Evolutionary conservation across 2,888 invertebrate species (phyloP).

Genomic region (Zeuzera pyrina): DNA sequence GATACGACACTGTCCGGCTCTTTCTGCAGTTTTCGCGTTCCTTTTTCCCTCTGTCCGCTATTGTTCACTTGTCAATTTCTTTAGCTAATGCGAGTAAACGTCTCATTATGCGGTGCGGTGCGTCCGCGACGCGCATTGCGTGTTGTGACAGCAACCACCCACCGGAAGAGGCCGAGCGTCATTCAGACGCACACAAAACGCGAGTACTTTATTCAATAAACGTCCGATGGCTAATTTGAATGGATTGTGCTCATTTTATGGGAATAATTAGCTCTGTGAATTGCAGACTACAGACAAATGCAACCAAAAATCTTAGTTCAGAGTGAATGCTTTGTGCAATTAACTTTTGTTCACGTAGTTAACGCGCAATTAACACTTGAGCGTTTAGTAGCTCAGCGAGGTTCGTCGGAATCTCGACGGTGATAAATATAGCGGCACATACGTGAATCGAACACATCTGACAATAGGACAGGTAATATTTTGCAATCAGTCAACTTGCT

Average conservation of each 20-base stretch:
- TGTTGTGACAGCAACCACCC: slow-evolving; percentile 73
- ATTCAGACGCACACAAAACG: slow-evolving; percentile 67
- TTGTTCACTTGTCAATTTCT: slow-evolving; percentile 74
- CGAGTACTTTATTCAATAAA: slow-evolving; percentile 65
- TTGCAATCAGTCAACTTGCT: slow-evolving; percentile 34
- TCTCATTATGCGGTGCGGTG: slow-evolving; percentile 65
- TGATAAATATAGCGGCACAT: slow-evolving; percentile 25
- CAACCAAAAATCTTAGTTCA: slow-evolving; percentile 29
- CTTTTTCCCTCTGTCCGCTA: slow-evolving; percentile 61
- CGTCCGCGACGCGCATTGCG: slow-evolving; percentile 67
- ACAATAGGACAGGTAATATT: slow-evolving; percentile 27
- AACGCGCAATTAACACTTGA: slow-evolving; percentile 37
- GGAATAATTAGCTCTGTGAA: slow-evolving; percentile 64
- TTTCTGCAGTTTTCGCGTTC: slow-evolving; percentile 64
- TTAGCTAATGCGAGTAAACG: slow-evolving; percentile 74
- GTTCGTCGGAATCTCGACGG: slow-evolving; percentile 21
- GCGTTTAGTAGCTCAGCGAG: slow-evolving; percentile 17
- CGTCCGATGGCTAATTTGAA: slow-evolving; percentile 69
- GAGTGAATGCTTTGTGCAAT: slow-evolving; percentile 29
- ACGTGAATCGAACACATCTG: slow-evolving; percentile 18
- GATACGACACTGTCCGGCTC: slow-evolving; percentile 73
- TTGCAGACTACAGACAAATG: slow-evolving; percentile 25
- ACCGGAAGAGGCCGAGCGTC: slow-evolving; percentile 70
- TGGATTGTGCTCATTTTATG: slow-evolving; percentile 63
- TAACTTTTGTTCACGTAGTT: slow-evolving; percentile 37